phyloP scores from a whole-genome alignment of 2,113 vertebrate species.

The Heptranchias perlo region DNA sequence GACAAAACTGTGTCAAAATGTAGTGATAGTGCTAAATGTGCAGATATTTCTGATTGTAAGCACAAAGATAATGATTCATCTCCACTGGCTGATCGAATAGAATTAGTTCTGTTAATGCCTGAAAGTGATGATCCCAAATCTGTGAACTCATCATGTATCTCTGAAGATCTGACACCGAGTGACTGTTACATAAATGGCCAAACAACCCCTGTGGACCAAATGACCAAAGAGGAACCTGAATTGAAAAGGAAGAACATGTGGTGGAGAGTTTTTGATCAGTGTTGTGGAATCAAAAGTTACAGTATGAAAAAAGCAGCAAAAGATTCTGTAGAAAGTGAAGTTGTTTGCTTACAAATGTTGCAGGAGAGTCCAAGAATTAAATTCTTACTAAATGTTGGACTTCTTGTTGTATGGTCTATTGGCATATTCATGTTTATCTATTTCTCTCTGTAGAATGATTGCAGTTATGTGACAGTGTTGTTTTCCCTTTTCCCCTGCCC shows the following conservation, averaged over 20 bases:
- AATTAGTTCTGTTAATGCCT: conserved; percentile 74
- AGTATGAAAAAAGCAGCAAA: conserved; percentile 59
- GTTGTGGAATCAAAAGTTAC: conserved; percentile 76
- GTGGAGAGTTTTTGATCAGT: conserved; percentile 70
- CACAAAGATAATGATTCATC: conserved; percentile 69
- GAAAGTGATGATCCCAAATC: conserved; percentile 66
- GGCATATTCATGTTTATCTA: conserved; percentile 94
- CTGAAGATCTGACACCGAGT: conserved; percentile 72
- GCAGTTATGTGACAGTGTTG: neutral
- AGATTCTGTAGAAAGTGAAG: conserved; percentile 64
- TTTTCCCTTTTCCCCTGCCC: neutral
- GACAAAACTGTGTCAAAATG: conserved; percentile 61
- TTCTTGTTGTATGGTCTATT: conserved; percentile 76
- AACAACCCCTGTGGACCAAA: conserved; percentile 58
- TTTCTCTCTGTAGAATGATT: conserved; percentile 77
- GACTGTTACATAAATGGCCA: conserved; percentile 69
- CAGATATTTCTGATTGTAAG: conserved; percentile 69
- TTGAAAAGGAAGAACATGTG: conserved; percentile 49
- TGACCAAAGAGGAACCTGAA: conserved; percentile 54
- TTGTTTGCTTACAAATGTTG: conserved; percentile 74
- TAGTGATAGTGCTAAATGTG: conserved; percentile 55
- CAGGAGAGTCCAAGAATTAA: conserved; percentile 80
- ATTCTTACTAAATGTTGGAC: conserved; percentile 74
- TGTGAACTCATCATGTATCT: conserved; percentile 64
- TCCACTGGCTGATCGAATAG: conserved; percentile 59